phyloP scores from a whole-genome alignment of 2,113 vertebrate species.

The Dromas ardeola region DNA sequence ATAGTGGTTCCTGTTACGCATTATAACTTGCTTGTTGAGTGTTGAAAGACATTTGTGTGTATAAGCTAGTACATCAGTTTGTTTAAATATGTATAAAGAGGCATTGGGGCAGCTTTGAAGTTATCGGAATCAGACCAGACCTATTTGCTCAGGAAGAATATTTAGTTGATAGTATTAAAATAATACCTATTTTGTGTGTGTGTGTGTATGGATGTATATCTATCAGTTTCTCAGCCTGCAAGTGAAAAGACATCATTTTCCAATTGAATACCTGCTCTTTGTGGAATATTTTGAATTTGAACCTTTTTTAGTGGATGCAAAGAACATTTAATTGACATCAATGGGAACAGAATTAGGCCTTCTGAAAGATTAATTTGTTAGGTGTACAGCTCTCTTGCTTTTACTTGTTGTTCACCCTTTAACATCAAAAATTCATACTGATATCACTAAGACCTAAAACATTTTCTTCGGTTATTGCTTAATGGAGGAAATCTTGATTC shows the following conservation, averaged over 20 bases:
- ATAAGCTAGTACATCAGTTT: background rate
- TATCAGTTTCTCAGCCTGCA: background rate
- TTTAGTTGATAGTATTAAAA: background rate
- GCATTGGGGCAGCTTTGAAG: background rate
- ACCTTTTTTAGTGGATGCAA: background rate
- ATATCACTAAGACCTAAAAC: background rate
- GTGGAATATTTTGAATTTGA: background rate
- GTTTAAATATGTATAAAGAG: constrained; percentile 2
- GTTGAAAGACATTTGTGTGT: background rate
- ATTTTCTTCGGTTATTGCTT: constrained; percentile 10
- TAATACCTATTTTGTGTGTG: background rate
- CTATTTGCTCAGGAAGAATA: background rate
- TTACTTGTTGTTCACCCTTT: background rate
- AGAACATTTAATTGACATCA: background rate
- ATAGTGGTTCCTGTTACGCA: background rate
- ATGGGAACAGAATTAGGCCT: background rate
- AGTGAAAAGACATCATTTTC: background rate
- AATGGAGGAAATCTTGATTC: constrained; percentile 46
- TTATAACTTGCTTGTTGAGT: background rate
- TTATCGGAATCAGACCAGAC: background rate
- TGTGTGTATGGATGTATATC: background rate
- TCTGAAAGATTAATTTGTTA: constrained; percentile 39
- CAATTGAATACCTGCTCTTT: background rate
- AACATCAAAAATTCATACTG: constrained; percentile 50
- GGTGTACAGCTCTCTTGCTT: background rate